A percentile compares a stretch with the other conserved stretches of the same genome.
phyloP scores from a whole-genome alignment of 2,113 vertebrate genomes.

The Sclerurus mexicanus region DNA sequence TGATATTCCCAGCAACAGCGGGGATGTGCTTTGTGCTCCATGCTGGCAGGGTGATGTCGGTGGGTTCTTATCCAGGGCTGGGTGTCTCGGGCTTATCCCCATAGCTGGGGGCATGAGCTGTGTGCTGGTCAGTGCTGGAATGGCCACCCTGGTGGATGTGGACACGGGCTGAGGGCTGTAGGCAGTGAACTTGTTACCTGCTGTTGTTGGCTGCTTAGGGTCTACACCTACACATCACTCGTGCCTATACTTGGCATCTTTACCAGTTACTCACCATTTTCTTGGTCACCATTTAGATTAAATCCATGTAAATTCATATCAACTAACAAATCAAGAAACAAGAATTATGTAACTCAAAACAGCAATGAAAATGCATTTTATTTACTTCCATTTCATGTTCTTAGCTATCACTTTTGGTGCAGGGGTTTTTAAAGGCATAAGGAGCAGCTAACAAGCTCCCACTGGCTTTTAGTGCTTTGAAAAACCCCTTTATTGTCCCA shows the following conservation, averaged over 20 bases:
- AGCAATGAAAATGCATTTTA: conserved; percentile 66
- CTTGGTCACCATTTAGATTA: background rate
- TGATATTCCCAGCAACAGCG: accelerated
- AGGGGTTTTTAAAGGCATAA: conserved; percentile 50
- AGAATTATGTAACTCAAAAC: conserved; percentile 61
- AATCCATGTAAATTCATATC: conserved; percentile 19
- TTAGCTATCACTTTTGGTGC: conserved; percentile 36
- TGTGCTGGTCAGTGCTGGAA: background rate
- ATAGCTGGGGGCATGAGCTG: background rate
- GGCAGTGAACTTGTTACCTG: background rate
- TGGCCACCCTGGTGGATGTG: background rate
- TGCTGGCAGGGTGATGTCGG: background rate
- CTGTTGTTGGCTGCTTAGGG: background rate
- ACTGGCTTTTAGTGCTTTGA: conserved; percentile 30
- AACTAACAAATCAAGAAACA: conserved; percentile 55
- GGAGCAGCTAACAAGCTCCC: conserved; percentile 24
- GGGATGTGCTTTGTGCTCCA: background rate
- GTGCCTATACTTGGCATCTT: background rate
- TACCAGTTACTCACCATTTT: background rate
- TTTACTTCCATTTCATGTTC: conserved; percentile 59
- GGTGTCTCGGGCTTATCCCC: background rate
- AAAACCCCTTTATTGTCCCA: conserved; percentile 39
- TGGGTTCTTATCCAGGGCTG: background rate
- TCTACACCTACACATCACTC: background rate
- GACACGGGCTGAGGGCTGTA: background rate